phyloP scores from a whole-genome alignment of 64 coral and sea anemone species.

The Actinia equina region DNA sequence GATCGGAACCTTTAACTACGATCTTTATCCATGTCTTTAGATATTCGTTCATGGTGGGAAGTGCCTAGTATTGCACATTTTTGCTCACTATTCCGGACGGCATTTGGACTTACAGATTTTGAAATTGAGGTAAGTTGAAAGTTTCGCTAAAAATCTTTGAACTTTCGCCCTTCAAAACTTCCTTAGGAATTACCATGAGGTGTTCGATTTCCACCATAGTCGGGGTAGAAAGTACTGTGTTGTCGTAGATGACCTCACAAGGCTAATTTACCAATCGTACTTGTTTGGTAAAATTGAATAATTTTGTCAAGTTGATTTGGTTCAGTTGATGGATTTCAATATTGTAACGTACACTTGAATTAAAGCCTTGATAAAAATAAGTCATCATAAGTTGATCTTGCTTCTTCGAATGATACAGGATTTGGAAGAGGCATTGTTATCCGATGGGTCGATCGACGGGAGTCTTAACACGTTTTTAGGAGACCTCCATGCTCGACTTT shows the following conservation, averaged over 20 bases:
- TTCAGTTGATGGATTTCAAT: constrained; percentile 9
- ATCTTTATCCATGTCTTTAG: constrained; percentile 72
- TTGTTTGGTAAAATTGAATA: constrained; percentile 6
- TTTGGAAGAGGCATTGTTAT: constrained; percentile 90
- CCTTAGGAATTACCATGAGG: constrained; percentile 7
- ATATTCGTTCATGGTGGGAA: constrained; percentile 99
- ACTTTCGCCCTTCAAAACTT: constrained; percentile 8
- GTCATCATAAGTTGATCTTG: neutral
- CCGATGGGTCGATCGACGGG: constrained; percentile 83
- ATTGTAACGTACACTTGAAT: constrained; percentile 7
- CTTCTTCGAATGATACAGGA: constrained; percentile 50
- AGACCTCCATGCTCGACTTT: constrained; percentile 86
- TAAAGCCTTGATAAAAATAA: neutral
- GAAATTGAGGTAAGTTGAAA: constrained; percentile 94
- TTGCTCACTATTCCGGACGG: constrained; percentile 96
- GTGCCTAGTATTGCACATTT: constrained; percentile 99
- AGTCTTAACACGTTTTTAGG: constrained; percentile 82
- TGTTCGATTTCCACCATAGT: constrained; percentile 26
- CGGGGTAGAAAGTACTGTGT: neutral
- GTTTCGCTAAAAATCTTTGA: constrained; percentile 44
- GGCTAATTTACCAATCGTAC: neutral
- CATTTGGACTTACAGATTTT: constrained; percentile 97
- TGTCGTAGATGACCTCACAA: constrained; percentile 8
- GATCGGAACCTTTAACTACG: constrained; percentile 59
- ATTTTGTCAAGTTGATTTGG: constrained; percentile 1